Percentiles rank a stretch among this genome's conserved stretches.
phyloP scores from a whole-genome alignment of 2,797 vertebrate species.

The Melanotaenia parkinsoni region DNA sequence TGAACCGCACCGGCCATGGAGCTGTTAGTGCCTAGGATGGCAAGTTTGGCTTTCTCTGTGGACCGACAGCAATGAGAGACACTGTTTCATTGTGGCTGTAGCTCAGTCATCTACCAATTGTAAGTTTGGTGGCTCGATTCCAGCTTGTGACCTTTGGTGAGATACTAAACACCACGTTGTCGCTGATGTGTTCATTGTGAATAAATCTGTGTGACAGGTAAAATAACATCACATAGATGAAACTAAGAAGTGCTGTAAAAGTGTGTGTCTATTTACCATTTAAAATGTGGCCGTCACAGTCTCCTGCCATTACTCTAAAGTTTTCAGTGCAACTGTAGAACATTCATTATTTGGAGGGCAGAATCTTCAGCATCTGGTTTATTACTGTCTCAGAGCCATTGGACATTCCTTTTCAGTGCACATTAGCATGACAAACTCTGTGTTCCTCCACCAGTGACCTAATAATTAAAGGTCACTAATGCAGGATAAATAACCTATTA shows the following conservation, averaged over 20 bases:
- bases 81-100: slow-evolving; percentile 18
- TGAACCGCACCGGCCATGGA: slow-evolving; percentile 72
- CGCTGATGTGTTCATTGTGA: no score
- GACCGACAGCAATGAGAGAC: slow-evolving; percentile 41
- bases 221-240: no score
- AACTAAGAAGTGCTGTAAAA: no score
- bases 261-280: no score
- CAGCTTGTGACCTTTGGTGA: background rate
- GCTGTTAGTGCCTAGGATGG: slow-evolving; percentile 73
- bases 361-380: background rate
- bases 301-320: no score
- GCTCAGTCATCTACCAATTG: slow-evolving; percentile 1
- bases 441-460: no score
- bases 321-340: no score
- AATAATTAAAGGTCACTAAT: no score
- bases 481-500: background rate
- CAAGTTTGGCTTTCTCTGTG: slow-evolving; percentile 67
- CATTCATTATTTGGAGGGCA: background rate
- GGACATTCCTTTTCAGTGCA: background rate
- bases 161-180: no score
- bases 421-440: background rate
- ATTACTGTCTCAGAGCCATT: background rate
- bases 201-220: no score
- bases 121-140: background rate
- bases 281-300: no score